These are phyloP conservation scores for Cecidostiba fungosa DNA, from an alignment of 2,888 invertebrate species.

Conservation along the genomic window DNA sequence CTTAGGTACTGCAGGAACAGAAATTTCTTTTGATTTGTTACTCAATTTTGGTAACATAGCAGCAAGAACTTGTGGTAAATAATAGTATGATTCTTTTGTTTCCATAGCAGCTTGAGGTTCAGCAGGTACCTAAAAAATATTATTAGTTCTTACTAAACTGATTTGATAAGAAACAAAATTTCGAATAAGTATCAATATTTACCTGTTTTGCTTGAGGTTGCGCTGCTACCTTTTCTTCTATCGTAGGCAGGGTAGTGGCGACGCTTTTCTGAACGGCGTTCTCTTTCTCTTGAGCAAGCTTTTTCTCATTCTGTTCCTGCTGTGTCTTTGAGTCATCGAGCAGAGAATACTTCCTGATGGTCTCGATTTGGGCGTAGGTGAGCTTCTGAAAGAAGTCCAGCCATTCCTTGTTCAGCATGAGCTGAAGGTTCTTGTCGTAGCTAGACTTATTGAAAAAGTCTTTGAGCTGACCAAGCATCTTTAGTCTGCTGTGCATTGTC, in stretches of 20 bases:
- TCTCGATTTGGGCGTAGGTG: slow-evolving; percentile 74
- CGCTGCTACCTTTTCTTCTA: slow-evolving; percentile 31
- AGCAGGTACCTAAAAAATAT: slow-evolving; percentile 23
- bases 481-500: slow-evolving; percentile 80
- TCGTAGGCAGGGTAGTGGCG: slow-evolving; percentile 39
- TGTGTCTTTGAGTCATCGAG: slow-evolving; percentile 62
- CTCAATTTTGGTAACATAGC: slow-evolving; percentile 78
- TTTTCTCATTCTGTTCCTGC: slow-evolving; percentile 51
- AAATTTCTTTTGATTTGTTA: slow-evolving; percentile 71
- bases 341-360: slow-evolving; percentile 69
- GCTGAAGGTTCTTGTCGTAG: slow-evolving; percentile 79
- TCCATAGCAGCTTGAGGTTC: neutral
- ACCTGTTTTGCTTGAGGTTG: slow-evolving; percentile 54
- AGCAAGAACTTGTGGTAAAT: slow-evolving; percentile 79
- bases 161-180: slow-evolving; percentile 10
- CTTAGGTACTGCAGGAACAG: slow-evolving; percentile 77
- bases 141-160: neutral
- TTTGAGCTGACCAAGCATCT: slow-evolving; percentile 80
- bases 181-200: slow-evolving; percentile 18
- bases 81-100: slow-evolving; percentile 55
- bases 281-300: slow-evolving; percentile 49
- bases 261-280: slow-evolving; percentile 55
- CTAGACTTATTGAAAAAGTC: slow-evolving; percentile 80
- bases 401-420: slow-evolving; percentile 81
- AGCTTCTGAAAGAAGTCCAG: slow-evolving; percentile 81